Evolutionary conservation across 2,797 vertebrate species (phyloP).

Genomic region (Pristis pectinata): DNA sequence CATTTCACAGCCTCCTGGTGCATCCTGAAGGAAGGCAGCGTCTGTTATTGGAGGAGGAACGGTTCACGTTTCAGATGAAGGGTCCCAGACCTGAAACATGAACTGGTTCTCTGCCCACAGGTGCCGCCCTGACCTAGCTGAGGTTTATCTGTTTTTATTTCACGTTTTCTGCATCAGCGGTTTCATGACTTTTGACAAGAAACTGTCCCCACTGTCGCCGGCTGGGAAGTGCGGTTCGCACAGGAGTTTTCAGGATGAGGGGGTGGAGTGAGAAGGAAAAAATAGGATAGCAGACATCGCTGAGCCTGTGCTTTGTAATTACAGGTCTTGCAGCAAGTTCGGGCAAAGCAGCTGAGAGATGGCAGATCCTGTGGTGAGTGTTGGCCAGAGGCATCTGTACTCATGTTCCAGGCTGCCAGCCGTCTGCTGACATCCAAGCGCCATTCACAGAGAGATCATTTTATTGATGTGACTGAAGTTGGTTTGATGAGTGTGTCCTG

Average conservation of each 20-base stretch:
- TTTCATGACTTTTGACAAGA: no score
- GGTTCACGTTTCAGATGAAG: no score
- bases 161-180: no score
- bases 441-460: neutral
- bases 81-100: no score
- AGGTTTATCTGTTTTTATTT: no score
- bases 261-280: neutral
- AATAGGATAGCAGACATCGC: neutral
- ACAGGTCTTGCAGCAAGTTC: neutral
- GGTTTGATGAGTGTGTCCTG: neutral
- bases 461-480: neutral
- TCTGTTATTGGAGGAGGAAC: no score
- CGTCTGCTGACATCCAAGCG: neutral
- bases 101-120: no score
- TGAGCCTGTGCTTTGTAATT: neutral
- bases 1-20: no score
- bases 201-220: no score
- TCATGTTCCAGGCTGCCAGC: neutral
- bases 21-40: no score
- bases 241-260: neutral
- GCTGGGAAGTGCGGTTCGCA: neutral
- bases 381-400: neutral
- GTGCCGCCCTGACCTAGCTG: no score
- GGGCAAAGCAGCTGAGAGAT: neutral
- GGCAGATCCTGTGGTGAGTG: constrained; percentile 1